Conservation (phyloP, 2,797 vertebrate genomes). For the Limosa lapponica region DNA sequence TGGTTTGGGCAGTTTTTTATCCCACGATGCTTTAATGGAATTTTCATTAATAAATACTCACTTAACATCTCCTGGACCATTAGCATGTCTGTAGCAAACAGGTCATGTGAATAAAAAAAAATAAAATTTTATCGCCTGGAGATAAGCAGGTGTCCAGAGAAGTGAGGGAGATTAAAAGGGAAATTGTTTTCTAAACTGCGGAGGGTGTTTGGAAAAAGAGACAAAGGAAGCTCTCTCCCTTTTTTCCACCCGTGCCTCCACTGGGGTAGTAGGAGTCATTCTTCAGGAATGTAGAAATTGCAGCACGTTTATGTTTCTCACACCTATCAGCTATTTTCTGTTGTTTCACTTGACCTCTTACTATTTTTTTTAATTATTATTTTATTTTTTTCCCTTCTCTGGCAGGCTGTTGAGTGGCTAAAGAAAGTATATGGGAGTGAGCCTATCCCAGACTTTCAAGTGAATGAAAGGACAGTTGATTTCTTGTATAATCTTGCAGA, state of each 20-base stretch:
- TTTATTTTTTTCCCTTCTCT: not conserved
- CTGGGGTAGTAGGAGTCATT: not conserved
- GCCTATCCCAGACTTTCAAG: slow-evolving; percentile 80
- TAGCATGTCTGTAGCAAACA: not conserved
- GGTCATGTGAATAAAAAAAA: not conserved
- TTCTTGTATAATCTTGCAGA: slow-evolving; percentile 80
- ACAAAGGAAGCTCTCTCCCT: not conserved
- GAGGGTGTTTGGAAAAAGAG: not conserved
- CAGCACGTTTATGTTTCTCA: not conserved
- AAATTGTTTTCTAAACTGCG: not conserved
- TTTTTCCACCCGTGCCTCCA: not conserved
- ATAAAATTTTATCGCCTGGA: not conserved
- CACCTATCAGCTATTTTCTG: not conserved
- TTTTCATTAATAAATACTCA: not conserved
- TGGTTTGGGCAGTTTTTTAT: not conserved
- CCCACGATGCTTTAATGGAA: rapidly evolving
- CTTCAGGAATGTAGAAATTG: not conserved
- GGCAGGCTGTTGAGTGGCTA: slow-evolving; percentile 87
- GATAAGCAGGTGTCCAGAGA: not conserved
- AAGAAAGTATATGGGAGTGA: slow-evolving; percentile 72
- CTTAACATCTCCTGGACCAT: not conserved
- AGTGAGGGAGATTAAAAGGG: not conserved
- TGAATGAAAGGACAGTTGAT: slow-evolving; percentile 81
- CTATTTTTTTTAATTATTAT: not conserved
- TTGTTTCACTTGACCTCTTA: not conserved